phyloP scores from a whole-genome alignment of 2,888 invertebrate species.

The Orthonevra nobilis region DNA sequence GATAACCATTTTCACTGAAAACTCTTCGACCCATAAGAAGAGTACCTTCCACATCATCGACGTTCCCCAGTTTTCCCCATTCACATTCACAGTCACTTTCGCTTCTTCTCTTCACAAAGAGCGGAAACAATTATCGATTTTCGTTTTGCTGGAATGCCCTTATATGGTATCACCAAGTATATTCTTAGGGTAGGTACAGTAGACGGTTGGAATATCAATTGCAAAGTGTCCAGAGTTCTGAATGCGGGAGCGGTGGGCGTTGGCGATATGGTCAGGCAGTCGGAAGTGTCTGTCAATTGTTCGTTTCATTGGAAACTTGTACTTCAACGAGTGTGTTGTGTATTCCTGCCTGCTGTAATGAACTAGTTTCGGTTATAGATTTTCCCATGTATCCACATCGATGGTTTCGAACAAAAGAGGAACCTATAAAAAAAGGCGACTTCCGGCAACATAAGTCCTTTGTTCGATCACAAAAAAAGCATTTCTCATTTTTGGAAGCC shows the following conservation, averaged over 20 bases:
- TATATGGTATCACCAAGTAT: slow-evolving; percentile 63
- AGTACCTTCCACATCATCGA: neutral
- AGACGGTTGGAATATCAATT: slow-evolving; percentile 23
- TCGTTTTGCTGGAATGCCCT: slow-evolving; percentile 56
- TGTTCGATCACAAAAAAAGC: slow-evolving; percentile 23
- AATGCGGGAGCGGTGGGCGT: no score
- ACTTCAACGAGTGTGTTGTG: no score
- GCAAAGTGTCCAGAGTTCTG: no score
- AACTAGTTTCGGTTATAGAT: slow-evolving; percentile 36
- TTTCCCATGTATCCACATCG: slow-evolving; percentile 54
- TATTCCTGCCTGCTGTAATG: no score
- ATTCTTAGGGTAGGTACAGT: slow-evolving; percentile 58
- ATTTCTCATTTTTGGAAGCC: neutral
- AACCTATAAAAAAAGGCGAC: slow-evolving; percentile 25
- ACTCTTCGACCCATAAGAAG: slow-evolving; percentile 11
- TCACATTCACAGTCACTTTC: neutral
- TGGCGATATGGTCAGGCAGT: slow-evolving; percentile 39
- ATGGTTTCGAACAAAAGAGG: slow-evolving; percentile 39
- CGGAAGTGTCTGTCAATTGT: slow-evolving; percentile 19
- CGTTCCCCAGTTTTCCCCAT: slow-evolving; percentile 19
- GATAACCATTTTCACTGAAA: no score
- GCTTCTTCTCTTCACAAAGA: slow-evolving; percentile 27
- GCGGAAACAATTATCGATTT: slow-evolving; percentile 61
- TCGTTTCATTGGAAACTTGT: neutral
- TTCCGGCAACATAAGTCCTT: slow-evolving; percentile 59